Evolutionary conservation across 2,113 vertebrate genomes (phyloP).

Genomic region (Phaethon lepturus): DNA sequence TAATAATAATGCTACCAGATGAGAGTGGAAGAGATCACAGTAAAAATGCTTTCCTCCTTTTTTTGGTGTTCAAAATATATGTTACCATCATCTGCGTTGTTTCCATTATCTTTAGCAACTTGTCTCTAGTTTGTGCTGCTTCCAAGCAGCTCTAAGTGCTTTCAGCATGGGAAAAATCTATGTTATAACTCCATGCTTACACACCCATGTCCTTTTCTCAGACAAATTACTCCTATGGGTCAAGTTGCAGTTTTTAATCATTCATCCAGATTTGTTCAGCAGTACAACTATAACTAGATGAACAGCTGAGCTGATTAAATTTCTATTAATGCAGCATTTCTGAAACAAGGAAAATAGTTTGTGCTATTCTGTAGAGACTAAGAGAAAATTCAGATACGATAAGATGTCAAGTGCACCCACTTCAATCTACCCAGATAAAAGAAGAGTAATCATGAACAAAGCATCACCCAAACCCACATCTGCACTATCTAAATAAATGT

Average conservation of each 20-base stretch:
- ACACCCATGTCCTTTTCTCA: background rate
- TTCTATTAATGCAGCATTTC: background rate
- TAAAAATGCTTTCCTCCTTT: background rate
- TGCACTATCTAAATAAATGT: background rate
- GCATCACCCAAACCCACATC: background rate
- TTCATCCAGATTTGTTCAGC: background rate
- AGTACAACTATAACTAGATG: background rate
- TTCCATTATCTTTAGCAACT: background rate
- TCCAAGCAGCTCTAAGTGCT: background rate
- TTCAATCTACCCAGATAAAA: background rate
- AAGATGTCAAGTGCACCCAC: background rate
- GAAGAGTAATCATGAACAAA: background rate
- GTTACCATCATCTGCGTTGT: background rate
- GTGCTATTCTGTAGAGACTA: background rate
- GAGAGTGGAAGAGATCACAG: background rate
- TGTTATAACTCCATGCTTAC: background rate
- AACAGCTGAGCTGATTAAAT: background rate
- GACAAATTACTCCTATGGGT: background rate
- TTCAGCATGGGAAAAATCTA: background rate
- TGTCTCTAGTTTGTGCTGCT: background rate
- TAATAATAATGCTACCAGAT: background rate
- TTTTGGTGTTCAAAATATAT: background rate
- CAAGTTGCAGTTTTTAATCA: background rate
- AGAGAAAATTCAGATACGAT: background rate
- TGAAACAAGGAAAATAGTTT: background rate